Evolutionary conservation across 2,888 invertebrate species (phyloP).

Genomic region (Tetranychus piercei): DNA sequence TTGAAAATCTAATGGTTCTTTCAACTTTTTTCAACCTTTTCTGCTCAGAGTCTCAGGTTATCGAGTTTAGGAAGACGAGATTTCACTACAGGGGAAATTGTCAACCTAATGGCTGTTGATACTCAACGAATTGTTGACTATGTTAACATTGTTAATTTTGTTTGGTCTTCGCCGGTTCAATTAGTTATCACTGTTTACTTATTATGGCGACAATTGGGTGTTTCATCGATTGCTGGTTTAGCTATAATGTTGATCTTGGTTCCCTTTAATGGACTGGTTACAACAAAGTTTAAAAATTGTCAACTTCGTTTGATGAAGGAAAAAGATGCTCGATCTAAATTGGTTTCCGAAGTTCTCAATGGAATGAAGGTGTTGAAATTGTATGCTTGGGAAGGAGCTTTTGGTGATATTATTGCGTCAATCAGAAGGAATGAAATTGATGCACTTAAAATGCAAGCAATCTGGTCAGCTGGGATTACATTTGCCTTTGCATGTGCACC

Average conservation of each 20-base stretch:
- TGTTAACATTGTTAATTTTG: slow-evolving; percentile 31
- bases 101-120: slow-evolving; percentile 39
- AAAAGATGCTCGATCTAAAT: slow-evolving; percentile 75
- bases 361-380: slow-evolving; percentile 80
- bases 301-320: slow-evolving; percentile 55
- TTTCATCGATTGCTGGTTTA: slow-evolving; percentile 36
- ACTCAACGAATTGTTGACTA: slow-evolving; percentile 34
- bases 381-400: slow-evolving; percentile 86
- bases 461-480: slow-evolving; percentile 23
- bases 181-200: slow-evolving; percentile 27
- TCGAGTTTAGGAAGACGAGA: background rate
- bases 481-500: slow-evolving; percentile 26
- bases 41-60: background rate
- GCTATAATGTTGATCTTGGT: slow-evolving; percentile 37
- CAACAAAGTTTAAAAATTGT: slow-evolving; percentile 36
- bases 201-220: slow-evolving; percentile 27
- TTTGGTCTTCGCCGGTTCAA: slow-evolving; percentile 33
- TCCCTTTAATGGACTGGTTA: slow-evolving; percentile 31
- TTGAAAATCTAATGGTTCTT: background rate
- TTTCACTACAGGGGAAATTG: slow-evolving; percentile 38
- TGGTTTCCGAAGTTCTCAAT: slow-evolving; percentile 79
- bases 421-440: slow-evolving; percentile 72
- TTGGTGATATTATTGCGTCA: slow-evolving; percentile 63
- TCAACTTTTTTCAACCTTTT: background rate
- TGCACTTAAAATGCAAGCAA: slow-evolving; percentile 49